Percentiles rank a stretch among this genome's conserved stretches.
Evolutionary conservation across 2,888 invertebrate genomes (phyloP).

Genomic region (Oscheius sp.): DNA sequence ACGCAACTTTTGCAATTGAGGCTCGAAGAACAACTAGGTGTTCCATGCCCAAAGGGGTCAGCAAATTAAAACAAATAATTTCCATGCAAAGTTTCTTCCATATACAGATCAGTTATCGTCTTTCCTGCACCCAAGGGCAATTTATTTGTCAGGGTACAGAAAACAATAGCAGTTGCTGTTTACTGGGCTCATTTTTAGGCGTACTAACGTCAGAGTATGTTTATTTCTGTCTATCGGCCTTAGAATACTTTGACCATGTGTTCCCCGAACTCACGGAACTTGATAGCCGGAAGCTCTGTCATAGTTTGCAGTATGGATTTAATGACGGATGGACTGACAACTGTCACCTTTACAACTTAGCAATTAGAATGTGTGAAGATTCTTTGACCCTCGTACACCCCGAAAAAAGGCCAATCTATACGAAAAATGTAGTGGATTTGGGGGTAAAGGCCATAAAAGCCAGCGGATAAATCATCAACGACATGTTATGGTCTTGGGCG

Average conservation of each 20-base stretch:
- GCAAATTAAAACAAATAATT: background rate
- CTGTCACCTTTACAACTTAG: conserved; percentile 30
- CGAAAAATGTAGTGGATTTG: conserved; percentile 7
- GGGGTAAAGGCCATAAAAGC: conserved; percentile 25
- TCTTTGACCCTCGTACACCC: background rate
- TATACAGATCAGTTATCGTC: background rate
- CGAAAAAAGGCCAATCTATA: background rate
- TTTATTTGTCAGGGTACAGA: background rate
- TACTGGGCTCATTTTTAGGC: too few relatives aligned
- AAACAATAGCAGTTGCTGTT: too few relatives aligned
- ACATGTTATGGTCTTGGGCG: conserved; percentile 17
- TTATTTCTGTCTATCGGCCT: too few relatives aligned
- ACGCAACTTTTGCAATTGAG: conserved; percentile 25
- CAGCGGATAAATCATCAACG: conserved; percentile 30
- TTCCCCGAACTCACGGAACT: background rate
- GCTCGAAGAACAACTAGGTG: conserved; percentile 27
- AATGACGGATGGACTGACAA: conserved; percentile 25
- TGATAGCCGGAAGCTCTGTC: conserved; percentile 30
- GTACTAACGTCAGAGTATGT: too few relatives aligned
- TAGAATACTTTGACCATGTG: background rate
- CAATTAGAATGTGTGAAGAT: conserved; percentile 22
- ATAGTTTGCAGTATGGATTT: conserved; percentile 16
- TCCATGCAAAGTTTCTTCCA: background rate
- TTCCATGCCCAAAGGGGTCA: background rate
- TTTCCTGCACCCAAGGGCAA: background rate